These are phyloP conservation scores for Rhinolophus sinicus DNA, from an alignment of 2,113 vertebrate genomes.

Conservation along the genomic window DNA sequence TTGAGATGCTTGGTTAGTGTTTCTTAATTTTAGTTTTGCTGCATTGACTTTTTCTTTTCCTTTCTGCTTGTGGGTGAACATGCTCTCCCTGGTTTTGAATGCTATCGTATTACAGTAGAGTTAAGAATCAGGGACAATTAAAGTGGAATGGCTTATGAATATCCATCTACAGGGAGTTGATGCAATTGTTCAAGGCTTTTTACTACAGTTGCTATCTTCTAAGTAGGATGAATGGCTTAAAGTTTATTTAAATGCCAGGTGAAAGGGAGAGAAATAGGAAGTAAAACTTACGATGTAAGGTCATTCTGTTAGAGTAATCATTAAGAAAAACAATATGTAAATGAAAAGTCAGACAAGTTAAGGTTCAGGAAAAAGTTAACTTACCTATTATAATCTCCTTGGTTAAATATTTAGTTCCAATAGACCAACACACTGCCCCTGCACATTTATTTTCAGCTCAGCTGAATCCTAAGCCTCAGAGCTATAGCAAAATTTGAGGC, in stretches of 20 bases:
- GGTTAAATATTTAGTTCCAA: constrained; percentile 62
- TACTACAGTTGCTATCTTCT: constrained; percentile 45
- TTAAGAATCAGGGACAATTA: neutral
- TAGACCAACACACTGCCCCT: constrained; percentile 32
- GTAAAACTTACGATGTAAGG: neutral
- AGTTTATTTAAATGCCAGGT: constrained; percentile 56
- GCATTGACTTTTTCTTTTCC: constrained; percentile 53
- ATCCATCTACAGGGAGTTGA: constrained; percentile 22
- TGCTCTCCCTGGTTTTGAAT: neutral
- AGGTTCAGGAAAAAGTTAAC: constrained; percentile 15
- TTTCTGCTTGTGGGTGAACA: constrained; percentile 59
- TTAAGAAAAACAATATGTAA: constrained; percentile 43
- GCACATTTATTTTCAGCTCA: constrained; percentile 70
- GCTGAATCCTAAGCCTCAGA: constrained; percentile 72
- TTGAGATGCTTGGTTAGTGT: constrained; percentile 47
- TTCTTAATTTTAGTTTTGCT: constrained; percentile 63
- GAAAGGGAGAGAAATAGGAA: constrained; percentile 42
- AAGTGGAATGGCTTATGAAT: constrained; percentile 60
- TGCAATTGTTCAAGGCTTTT: constrained; percentile 45
- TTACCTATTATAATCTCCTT: constrained; percentile 69
- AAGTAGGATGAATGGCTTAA: constrained; percentile 48
- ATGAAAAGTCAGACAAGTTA: constrained; percentile 32
- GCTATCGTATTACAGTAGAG: constrained; percentile 10
- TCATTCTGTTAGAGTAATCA: constrained; percentile 48
- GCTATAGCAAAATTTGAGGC: constrained; percentile 78